Evolutionary conservation across 2,888 invertebrate species (phyloP), one percentile per base, ranked within the genome.

Genomic region (Dugesia japonica): DNA sequence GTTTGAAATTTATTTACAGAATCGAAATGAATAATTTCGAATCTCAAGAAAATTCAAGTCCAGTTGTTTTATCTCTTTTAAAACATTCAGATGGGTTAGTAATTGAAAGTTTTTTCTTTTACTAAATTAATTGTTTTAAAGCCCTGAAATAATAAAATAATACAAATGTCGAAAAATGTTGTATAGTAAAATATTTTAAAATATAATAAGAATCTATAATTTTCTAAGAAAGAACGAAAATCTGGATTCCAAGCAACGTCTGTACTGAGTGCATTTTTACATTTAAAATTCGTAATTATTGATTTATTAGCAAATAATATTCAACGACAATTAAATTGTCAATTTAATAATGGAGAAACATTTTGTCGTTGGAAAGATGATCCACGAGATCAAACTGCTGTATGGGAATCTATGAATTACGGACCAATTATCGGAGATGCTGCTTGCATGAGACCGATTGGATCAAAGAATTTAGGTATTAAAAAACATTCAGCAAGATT

Each of bases 61-160:
- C 56, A 4, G n/a, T 23, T 20, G n/a, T 27, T 26, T 75, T 75
- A 28, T 56, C 26, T 56, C 7, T 75, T 42, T 28, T 75, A 26
- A 42, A 56, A 28, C 75, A 75, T 20, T 75, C 75, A 26, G 56
- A 75, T 27, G 75, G 75, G 75, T 75, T 56, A 75, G 28, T 72
- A 26, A n/a, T 71, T 23, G 9, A 9, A 26, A 71, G 9, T 23
- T 71, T 71, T 71, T 71, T 7, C n/a, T n/a, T n/a, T n/a, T n/a
- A n/a, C n/a, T n/a, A n/a, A n/a, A n/a, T n/a, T n/a, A n/a, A n/a
- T n/a, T n/a, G n/a, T n/a, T n/a, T n/a, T n/a, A n/a, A n/a, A n/a
- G n/a, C n/a, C n/a, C n/a, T n/a, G n/a, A n/a, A n/a, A n/a, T n/a
- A n/a, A n/a, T n/a, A n/a, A n/a, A n/a, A n/a, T n/a, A n/a, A n/a